Percentiles rank a stretch among this genome's conserved stretches.
Conservation (phyloP, 2,888 invertebrate genomes). For the Criorhina ranunculi region DNA sequence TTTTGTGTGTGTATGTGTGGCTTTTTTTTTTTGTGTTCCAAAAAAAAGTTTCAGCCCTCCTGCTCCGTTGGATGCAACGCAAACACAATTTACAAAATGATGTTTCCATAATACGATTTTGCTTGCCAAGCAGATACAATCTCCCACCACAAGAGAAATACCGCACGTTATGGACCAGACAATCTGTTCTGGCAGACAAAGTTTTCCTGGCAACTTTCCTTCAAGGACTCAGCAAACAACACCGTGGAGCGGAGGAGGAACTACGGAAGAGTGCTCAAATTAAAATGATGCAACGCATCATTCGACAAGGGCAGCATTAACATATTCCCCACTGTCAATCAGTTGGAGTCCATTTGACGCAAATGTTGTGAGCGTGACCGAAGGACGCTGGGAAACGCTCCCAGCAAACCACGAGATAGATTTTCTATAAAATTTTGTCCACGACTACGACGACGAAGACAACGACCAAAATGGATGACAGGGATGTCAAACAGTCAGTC, state of each 20-base stretch:
- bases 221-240: slow-evolving; percentile 68
- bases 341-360: slow-evolving; percentile 62
- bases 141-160: slow-evolving; percentile 47
- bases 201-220: slow-evolving; percentile 69
- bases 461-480: slow-evolving; percentile 71
- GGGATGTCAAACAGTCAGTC: slow-evolving; percentile 73
- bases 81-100: slow-evolving; percentile 72
- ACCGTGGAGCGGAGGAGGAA: not conserved
- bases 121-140: slow-evolving; percentile 74
- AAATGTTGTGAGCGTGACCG: slow-evolving; percentile 66
- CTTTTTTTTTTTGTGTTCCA: slow-evolving; percentile 19
- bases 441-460: slow-evolving; percentile 18
- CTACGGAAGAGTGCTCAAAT: slow-evolving; percentile 49
- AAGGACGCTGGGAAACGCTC: slow-evolving; percentile 47
- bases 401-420: slow-evolving; percentile 55
- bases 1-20: slow-evolving; percentile 20
- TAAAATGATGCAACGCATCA: slow-evolving; percentile 67
- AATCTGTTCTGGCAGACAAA: slow-evolving; percentile 66
- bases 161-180: slow-evolving; percentile 62
- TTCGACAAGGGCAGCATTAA: slow-evolving; percentile 57
- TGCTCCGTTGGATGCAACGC: slow-evolving; percentile 47
- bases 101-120: slow-evolving; percentile 74
- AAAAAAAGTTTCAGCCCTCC: slow-evolving; percentile 9
- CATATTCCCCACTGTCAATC: slow-evolving; percentile 72
- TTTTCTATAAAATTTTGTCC: slow-evolving; percentile 38